Evolutionary conservation across 2,888 invertebrate species (phyloP).

Genomic region (Limnephilus rhombicus): DNA sequence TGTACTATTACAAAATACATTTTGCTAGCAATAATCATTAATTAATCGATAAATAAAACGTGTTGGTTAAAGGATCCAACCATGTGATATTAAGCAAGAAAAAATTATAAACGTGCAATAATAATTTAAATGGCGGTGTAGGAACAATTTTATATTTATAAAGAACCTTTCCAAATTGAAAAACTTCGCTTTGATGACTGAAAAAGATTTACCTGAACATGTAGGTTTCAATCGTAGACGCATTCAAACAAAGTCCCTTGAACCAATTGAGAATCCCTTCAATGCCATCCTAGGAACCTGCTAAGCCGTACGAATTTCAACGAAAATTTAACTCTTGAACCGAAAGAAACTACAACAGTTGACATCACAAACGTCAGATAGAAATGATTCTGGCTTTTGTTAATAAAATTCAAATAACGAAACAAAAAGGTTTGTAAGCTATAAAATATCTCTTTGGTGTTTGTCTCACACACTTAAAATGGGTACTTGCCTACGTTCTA

Average conservation of each 20-base stretch:
- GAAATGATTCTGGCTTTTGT: constrained; percentile 29
- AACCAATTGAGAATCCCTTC: constrained; percentile 23
- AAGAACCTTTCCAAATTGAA: neutral
- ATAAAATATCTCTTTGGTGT: neutral
- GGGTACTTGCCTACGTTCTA: neutral
- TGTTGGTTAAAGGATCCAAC: neutral
- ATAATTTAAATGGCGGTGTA: neutral
- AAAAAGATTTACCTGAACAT: constrained; percentile 39
- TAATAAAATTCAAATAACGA: constrained; percentile 14
- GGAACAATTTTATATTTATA: neutral
- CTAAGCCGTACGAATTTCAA: constrained; percentile 30
- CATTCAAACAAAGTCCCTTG: constrained; percentile 51
- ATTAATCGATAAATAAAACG: neutral
- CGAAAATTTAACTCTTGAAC: constrained; percentile 51
- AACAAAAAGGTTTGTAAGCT: neutral
- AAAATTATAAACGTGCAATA: too few relatives aligned
- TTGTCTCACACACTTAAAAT: neutral
- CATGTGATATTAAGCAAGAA: neutral
- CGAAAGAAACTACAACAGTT: constrained; percentile 42
- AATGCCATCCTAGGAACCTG: constrained; percentile 25
- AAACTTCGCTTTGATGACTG: neutral
- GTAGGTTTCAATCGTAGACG: constrained; percentile 41
- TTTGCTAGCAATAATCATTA: neutral
- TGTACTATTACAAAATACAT: too few relatives aligned
- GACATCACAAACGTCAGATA: constrained; percentile 55